Evolutionary conservation across 1,140 invertebrate genomes (phyloP).

Genomic region (Agrypnia vestita): DNA sequence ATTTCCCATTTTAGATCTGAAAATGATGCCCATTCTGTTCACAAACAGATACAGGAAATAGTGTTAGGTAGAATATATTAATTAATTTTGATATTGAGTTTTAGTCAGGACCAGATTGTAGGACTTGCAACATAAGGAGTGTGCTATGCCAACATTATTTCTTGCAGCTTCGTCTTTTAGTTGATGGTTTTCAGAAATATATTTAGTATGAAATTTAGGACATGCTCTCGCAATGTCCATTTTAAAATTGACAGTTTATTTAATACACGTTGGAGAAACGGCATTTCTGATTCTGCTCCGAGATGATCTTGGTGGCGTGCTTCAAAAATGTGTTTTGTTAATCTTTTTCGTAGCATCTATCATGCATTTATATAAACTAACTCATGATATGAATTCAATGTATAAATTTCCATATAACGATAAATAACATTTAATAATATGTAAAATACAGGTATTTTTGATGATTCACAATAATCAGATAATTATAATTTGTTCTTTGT

Average conservation of each 20-base stretch:
- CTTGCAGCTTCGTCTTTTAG: slow-evolving; percentile 23
- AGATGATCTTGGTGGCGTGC: background rate
- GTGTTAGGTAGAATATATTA: too few species aligned
- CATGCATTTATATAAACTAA: slow-evolving; percentile 13
- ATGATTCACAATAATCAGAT: slow-evolving; percentile 38
- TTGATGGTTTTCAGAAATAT: slow-evolving; percentile 18
- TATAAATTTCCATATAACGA: slow-evolving; percentile 30
- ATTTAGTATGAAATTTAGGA: background rate
- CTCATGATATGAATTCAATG: slow-evolving; percentile 26
- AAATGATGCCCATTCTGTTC: background rate
- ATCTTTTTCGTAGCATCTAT: background rate
- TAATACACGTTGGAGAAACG: background rate
- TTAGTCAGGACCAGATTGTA: slow-evolving; percentile 9
- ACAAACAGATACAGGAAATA: too few species aligned
- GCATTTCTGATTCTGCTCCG: background rate
- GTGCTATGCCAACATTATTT: slow-evolving; percentile 27
- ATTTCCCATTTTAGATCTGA: slow-evolving; percentile 25
- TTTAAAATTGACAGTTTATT: background rate
- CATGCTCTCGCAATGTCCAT: too few species aligned
- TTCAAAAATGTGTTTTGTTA: background rate
- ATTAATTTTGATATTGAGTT: background rate
- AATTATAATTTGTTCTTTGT: slow-evolving; percentile 39
- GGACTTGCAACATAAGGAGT: background rate
- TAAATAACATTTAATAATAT: slow-evolving; percentile 29
- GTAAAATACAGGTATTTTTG: slow-evolving; percentile 45